Base-by-base conservation (phyloP, 2,797 vertebrate species). In the Chelon auratus region DNA sequence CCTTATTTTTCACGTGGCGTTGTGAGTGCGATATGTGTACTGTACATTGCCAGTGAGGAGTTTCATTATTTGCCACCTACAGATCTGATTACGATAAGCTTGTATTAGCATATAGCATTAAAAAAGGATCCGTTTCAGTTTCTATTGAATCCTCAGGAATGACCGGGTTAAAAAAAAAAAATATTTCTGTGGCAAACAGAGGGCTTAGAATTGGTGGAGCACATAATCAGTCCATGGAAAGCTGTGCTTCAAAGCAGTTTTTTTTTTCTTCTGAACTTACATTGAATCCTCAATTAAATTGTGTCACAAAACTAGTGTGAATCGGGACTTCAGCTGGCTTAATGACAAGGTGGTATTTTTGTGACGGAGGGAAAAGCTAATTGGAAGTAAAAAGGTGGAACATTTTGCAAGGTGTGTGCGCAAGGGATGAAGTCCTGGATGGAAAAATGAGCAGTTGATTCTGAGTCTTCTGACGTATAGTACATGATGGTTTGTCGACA, bases 41-140 rank as follows among this genome's bases (percentile, higher is more conserved):
- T 72, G 80, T 88, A 83, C 80, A 82, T 90, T 87, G 75, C 69
- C 51, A 36, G 72, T 87, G 84, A 89, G 88, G 68, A 82, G 75
- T 87, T 89, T 71, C 77, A 90, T 89, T 88, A 81, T 93, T 87
- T 86, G 71, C 63, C 75, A 59, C 73, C 83, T 73, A 62, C 69
- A 87, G 91, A 93, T 94, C 92, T 94, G 88, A 93, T 93, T 94
- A 92, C 78, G 92, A 95, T 95, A 93, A 92, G 89, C 82, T 84
- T 93, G 72, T 89, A 92, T 92, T 93, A 92, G 86, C 81, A 85
- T 91, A 83, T 83, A 82, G 80, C 87, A 81, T 93, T 93, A 91
- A 92, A 93, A 89, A 84, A 66, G 78, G 86, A 91, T 93, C 85
- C 65, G 91, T 94, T 94, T 92, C 92, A 74, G 54, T 74, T 92